A percentile compares a stretch with the other conserved stretches of the same genome.
phyloP scores from a whole-genome alignment of 2,797 vertebrate species.

The Antrozous pallidus region DNA sequence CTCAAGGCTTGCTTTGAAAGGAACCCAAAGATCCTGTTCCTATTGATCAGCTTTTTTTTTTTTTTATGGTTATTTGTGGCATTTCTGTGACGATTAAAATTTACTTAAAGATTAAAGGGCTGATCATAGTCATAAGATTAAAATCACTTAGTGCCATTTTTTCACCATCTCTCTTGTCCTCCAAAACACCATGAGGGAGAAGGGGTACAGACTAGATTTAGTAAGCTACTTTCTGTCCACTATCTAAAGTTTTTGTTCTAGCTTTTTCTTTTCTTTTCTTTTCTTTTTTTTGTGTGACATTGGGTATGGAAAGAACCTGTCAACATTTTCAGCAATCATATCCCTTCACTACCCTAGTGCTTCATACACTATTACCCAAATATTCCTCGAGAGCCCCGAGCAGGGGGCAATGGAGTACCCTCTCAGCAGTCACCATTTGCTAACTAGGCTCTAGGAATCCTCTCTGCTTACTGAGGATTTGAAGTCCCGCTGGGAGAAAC shows the following conservation, averaged over 20 bases:
- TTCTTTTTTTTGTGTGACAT: not conserved
- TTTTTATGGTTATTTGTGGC: not conserved
- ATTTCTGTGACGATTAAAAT: not conserved
- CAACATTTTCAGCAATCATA: not conserved
- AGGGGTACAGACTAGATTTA: not conserved
- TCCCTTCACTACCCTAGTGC: not conserved
- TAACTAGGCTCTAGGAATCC: no score
- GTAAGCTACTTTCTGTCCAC: not conserved
- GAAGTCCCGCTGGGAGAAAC: not conserved
- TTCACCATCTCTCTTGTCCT: not conserved
- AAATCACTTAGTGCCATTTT: not conserved
- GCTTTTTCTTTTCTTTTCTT: not conserved
- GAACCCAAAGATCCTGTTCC: not conserved
- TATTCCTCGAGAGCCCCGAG: not conserved
- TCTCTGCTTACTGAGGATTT: not conserved
- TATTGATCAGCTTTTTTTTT: not conserved
- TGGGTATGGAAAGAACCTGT: not conserved
- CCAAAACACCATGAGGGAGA: not conserved
- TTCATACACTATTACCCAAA: not conserved
- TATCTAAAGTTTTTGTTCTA: not conserved
- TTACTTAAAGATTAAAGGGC: not conserved
- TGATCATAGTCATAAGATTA: not conserved
- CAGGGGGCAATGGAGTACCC: not conserved
- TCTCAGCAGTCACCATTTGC: not conserved
- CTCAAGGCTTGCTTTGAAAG: not conserved